These are phyloP conservation scores for Phalera bucephala DNA, from an alignment of 2,888 invertebrate genomes.

Conservation along the genomic window DNA sequence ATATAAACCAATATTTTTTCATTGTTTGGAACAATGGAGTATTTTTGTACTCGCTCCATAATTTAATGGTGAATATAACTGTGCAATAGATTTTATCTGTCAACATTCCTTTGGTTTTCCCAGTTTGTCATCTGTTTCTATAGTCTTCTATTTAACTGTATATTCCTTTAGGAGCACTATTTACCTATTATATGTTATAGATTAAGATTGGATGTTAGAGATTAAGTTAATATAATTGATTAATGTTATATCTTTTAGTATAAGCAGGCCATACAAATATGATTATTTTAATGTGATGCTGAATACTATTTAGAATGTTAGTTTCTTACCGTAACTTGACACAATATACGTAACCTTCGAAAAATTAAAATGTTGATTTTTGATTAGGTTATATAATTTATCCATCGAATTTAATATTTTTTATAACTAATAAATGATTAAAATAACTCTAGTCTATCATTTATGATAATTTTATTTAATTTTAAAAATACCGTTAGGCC, in stretches of 20 bases:
- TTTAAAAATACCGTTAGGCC: no score
- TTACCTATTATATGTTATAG: not conserved
- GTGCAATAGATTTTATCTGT: not conserved
- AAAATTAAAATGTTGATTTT: no score
- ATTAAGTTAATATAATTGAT: not conserved
- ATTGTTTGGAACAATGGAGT: not conserved
- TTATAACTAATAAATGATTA: not conserved
- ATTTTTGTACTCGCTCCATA: not conserved
- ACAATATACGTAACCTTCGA: no score
- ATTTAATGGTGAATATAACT: not conserved
- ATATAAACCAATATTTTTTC: not conserved
- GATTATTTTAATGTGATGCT: no score
- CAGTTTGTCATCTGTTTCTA: not conserved
- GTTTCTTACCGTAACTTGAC: no score
- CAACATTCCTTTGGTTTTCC: not conserved
- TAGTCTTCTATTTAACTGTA: not conserved
- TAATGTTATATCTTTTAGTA: no score
- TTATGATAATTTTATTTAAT: no score
- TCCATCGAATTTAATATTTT: conserved; percentile 1
- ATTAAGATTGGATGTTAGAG: not conserved
- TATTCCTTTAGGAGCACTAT: no score
- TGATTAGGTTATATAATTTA: not conserved
- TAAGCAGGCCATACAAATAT: no score
- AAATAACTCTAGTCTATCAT: no score
- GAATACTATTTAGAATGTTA: no score